Base-by-base conservation (phyloP, 2,888 invertebrate genomes). In the Lordiphosa andalusiaca region DNA sequence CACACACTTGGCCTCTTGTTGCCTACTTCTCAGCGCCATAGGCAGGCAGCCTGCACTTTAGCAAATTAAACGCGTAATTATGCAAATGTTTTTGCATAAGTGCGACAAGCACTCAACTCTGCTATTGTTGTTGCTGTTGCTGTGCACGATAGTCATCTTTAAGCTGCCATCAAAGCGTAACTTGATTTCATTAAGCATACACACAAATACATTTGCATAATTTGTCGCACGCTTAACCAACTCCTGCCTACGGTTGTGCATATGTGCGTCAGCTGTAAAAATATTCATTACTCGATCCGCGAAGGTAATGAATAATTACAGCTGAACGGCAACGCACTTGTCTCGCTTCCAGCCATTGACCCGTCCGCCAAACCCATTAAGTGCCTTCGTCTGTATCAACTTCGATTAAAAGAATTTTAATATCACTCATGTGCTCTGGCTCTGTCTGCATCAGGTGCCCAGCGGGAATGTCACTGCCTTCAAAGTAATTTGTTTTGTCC, bases 11-110 rank as follows among this genome's bases (percentile, higher is more conserved):
- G 35, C 56, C 38, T 35, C 50, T 49, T 40, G 53, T 49, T 58
- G 65, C 61, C 67, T 52, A 38, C 59, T 47, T 59, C 21, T 49
- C 33, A 46, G 54, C 19, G 36, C 37, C 53, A 39, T 48, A n/a
- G 33, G 6, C 52, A 41, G 41, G 19, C 12, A 16, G 36, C 39
- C 46, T 30, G 80, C 80, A 80, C 80, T 80, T 77, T 73, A 73
- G 77, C 57, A 80, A 80, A 80, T 84, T 80, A 80, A 80, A 72
- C 78, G 84, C 66, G 74, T 69, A 84, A 80, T 81, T 81, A 84
- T 84, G 84, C 83, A 81, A 84, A 81, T 84, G 80, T 67, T 69
- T 69, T 65, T 63, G 66, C 69, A 77, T 72, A 81, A 84, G 61
- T 65, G 69, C 70, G 69, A 69, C 80, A 75, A 82, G 82, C 75